Percentiles rank a stretch among this genome's conserved stretches.
phyloP scores from a whole-genome alignment of 2,113 vertebrate species.

The Dromas ardeola region DNA sequence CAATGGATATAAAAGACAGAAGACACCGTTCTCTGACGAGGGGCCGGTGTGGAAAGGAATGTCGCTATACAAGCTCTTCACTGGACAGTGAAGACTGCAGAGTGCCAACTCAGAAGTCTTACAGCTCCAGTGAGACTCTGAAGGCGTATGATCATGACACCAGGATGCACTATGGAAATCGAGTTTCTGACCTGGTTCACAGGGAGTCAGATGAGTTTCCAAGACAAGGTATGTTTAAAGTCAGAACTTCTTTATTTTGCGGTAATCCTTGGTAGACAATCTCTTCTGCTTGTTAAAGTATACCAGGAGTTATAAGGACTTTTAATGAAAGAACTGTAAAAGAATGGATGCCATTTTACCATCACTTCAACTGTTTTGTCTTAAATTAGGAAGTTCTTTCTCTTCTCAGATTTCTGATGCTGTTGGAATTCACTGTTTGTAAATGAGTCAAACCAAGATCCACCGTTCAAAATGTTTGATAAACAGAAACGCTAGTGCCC shows the following conservation, averaged over 20 bases:
- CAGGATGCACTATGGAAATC: constrained; percentile 91
- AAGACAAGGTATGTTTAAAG: constrained; percentile 85
- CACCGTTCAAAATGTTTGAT: neutral
- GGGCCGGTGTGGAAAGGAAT: constrained; percentile 88
- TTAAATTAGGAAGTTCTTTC: neutral
- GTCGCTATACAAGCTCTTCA: constrained; percentile 90
- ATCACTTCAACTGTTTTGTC: neutral
- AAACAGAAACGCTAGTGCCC: neutral
- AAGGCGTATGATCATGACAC: constrained; percentile 95
- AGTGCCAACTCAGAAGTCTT: constrained; percentile 96
- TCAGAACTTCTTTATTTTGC: neutral
- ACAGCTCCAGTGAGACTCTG: constrained; percentile 96
- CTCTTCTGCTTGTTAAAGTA: neutral
- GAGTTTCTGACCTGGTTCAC: constrained; percentile 93
- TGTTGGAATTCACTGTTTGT: neutral
- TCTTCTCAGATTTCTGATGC: neutral
- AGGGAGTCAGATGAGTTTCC: constrained; percentile 94
- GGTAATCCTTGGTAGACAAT: rapidly evolving
- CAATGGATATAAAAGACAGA: constrained; percentile 94
- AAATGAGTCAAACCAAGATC: neutral
- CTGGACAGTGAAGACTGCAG: constrained; percentile 91
- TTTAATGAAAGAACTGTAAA: neutral
- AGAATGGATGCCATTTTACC: neutral
- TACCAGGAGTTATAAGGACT: neutral
- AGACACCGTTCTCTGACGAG: constrained; percentile 90